These are phyloP conservation scores for Dicentrarchus labrax DNA, from an alignment of 2,113 vertebrate species.

Conservation along the genomic window DNA sequence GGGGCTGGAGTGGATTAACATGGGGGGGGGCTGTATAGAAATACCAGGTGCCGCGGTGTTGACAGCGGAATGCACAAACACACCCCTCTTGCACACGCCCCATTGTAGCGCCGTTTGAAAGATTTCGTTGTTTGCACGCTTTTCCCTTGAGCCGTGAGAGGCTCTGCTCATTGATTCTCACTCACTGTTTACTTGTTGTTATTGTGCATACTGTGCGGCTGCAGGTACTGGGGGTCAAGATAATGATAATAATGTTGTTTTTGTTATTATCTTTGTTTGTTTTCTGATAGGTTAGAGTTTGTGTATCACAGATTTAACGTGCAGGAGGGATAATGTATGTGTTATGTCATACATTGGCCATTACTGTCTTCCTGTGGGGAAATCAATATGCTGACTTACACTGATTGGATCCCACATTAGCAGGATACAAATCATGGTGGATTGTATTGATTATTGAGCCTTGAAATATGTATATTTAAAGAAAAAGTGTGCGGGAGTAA, in stretches of 20 bases:
- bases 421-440: constrained; percentile 28
- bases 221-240: too few species aligned
- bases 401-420: constrained; percentile 1
- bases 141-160: constrained; percentile 19
- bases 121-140: constrained; percentile 67
- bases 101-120: constrained; percentile 71
- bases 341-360: constrained; percentile 62
- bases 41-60: constrained; percentile 67
- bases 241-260: too few species aligned
- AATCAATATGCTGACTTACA: constrained; percentile 48
- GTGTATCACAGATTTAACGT: not conserved
- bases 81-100: constrained; percentile 63
- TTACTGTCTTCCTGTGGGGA: constrained; percentile 32
- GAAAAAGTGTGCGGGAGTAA: not conserved
- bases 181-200: not conserved
- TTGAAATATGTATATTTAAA: not conserved
- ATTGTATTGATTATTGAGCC: not conserved
- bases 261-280: not conserved
- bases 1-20: constrained; percentile 14
- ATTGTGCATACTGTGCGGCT: not conserved
- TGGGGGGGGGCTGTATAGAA: constrained; percentile 2
- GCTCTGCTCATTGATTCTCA: constrained; percentile 26
- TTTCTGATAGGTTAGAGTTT: not conserved
- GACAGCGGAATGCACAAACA: constrained; percentile 76
- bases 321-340: constrained; percentile 19